A percentile compares a stretch with the other conserved stretches of the same genome.
Conservation (phyloP, 2,797 vertebrate genomes). For the Anas georgica region DNA sequence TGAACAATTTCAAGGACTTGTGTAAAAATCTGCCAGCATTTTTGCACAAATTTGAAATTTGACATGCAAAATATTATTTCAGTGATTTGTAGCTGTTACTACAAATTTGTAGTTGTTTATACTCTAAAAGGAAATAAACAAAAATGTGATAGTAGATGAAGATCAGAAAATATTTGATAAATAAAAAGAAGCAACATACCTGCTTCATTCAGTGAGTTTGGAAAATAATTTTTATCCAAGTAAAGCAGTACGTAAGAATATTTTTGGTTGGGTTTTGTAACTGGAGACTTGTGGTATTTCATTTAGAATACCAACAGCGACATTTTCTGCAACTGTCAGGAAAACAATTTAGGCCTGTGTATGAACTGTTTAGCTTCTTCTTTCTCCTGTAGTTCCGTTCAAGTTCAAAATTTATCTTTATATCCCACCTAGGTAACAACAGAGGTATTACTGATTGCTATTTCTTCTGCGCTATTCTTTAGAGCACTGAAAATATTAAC, state of each 20-base stretch:
- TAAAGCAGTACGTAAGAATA: not conserved
- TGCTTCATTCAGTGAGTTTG: not conserved
- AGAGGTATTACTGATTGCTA: not conserved
- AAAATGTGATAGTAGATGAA: not conserved
- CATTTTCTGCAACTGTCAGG: not conserved
- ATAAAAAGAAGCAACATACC: not conserved
- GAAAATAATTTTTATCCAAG: not conserved
- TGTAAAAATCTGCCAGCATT: not conserved
- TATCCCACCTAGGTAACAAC: not conserved
- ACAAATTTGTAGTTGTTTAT: not conserved
- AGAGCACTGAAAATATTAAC: not conserved
- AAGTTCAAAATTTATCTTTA: not conserved
- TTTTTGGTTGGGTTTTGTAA: not conserved
- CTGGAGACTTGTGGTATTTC: not conserved
- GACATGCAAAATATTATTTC: not conserved
- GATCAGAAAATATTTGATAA: not conserved
- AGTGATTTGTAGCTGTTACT: not conserved
- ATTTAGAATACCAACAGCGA: not conserved
- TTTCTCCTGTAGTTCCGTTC: not conserved
- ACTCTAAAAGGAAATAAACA: not conserved
- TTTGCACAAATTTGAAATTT: not conserved
- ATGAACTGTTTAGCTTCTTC: not conserved
- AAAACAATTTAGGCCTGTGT: not conserved
- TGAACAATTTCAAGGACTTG: not conserved
- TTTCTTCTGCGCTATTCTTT: not conserved